Base-by-base conservation (phyloP, 2,888 invertebrate genomes). In the Arctia plantaginis region DNA sequence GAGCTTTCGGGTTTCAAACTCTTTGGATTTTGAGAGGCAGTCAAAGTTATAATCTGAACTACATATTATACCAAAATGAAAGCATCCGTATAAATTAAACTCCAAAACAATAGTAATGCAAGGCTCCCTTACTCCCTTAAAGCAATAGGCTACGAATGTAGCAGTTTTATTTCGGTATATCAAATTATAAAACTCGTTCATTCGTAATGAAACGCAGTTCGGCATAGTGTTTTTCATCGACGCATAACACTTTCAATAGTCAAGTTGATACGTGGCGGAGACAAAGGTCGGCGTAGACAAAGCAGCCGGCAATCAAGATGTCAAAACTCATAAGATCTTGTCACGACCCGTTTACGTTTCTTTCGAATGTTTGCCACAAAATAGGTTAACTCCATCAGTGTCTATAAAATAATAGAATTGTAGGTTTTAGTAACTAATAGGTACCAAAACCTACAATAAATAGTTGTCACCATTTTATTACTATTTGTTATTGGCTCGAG, bases 221-320 rank as follows among this genome's bases (percentile, higher is more conserved):
- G 74, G 76, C 69, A 75, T 89, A 91, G 90, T 90, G 91, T 82
- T 89, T 91, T 90, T 81, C 89, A 87, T 81, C 85, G 85, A 86
- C 74, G 90, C 91, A 90, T 88, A 86, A 90, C 71, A 88, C 85
- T 82, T 75, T 85, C 88, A 90, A 92, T 90, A 87, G 86, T 77
- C 73, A 80, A 86, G 82, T 85, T 86, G 92, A 91, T 91, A 90
- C 89, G 85, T 86, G 83, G 81, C 80, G 91, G 88, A 91, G 93
- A 93, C 93, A 93, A 93, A 92, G 92, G 92, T 89, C 92, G 91
- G 91, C 77, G 84, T 83, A 84, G 86, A 92, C 93, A 92, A 91
- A 93, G 92, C 89, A 82, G 77, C 68, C 67, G 77, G 84, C 90
- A 88, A 93, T 93, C 93, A 93, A 93, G 93, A 93, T 92, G 92